A percentile compares a stretch with the other conserved stretches of the same genome.
phyloP scores from a whole-genome alignment of 2,888 invertebrate genomes.

The Mechanitis mazaeus region DNA sequence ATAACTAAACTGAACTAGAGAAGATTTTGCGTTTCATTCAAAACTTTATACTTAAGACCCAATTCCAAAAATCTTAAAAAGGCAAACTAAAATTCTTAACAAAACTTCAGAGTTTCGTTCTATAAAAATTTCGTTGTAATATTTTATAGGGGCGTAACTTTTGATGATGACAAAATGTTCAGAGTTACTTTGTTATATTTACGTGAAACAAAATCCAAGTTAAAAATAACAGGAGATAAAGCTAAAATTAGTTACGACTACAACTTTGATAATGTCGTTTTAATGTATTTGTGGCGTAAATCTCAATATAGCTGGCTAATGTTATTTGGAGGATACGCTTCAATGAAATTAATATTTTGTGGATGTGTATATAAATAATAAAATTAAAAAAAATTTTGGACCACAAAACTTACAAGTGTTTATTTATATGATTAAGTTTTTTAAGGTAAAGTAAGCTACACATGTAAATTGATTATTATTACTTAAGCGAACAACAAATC shows the following conservation, averaged over 20 bases:
- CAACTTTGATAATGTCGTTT: conserved; percentile 47
- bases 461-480: no score
- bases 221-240: conserved; percentile 35
- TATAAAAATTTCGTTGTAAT: conserved; percentile 28
- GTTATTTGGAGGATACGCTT: conserved; percentile 39
- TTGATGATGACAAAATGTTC: conserved; percentile 35
- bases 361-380: conserved; percentile 21
- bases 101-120: conserved; percentile 16
- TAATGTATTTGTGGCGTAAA: conserved; percentile 52
- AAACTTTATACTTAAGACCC: neutral
- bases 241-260: conserved; percentile 41
- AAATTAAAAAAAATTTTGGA: no score
- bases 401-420: no score
- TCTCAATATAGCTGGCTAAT: conserved; percentile 49
- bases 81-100: conserved; percentile 15
- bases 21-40: neutral
- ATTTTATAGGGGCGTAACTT: conserved; percentile 27
- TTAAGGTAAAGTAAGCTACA: no score
- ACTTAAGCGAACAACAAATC: no score
- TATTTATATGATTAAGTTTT: no score
- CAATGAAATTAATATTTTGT: no score
- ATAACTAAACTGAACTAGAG: no score
- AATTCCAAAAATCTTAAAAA: conserved; percentile 2
- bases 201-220: conserved; percentile 31
- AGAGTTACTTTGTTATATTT: conserved; percentile 27